Evolutionary conservation across 2,797 vertebrate genomes (phyloP), one percentile per base, ranked within the genome.

Genomic region (Lepus townsendii): DNA sequence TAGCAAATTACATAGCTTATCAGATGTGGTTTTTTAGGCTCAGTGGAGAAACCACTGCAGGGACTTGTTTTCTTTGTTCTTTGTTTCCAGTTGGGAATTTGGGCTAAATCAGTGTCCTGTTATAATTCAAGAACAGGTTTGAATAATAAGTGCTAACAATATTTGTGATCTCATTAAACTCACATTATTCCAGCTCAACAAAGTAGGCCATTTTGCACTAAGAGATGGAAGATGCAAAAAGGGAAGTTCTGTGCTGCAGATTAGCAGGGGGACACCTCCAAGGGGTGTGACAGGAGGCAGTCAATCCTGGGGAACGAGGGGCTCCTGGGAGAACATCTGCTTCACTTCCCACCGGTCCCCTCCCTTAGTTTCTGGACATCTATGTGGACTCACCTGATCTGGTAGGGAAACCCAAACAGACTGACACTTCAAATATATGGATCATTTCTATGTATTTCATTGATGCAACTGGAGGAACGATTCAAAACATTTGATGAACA

Each of bases 1-100:
- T 83, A 98, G 98, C 98, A 98, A 98, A 98, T 98, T 98, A 98
- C 97, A 98, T 97, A 98, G 98, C 98, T 98, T 98, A 98, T 98
- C 98, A 98, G 98, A 98, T 98, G 98, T 98, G 98, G 98, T 97
- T 98, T 98, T 98, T 97, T 97, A 97, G 97, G 96, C 97, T 98
- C 96, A 92, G 97, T 97, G 86, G 97, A 97, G 96, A 98, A 98
- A 98, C 98, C 98, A 98, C 97, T 94, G 96, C 97, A 98, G 97
- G 97, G 97, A 97, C 96, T 98, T 97, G 97, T 98, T 98, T 96
- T 98, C 97, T 98, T 97, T 98, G 96, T 98, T 98, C 97, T 95
- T 97, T 97, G 96, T 94, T 97, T 96, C 96, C 96, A 79, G 96
- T 98, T 98, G 97, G 95, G 97, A 98, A 98, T 97, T 98, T 91